Evolutionary conservation across 35 echinoderm and acorn worm species (phyloP).

Genomic region (Nesometra sesokonis): DNA sequence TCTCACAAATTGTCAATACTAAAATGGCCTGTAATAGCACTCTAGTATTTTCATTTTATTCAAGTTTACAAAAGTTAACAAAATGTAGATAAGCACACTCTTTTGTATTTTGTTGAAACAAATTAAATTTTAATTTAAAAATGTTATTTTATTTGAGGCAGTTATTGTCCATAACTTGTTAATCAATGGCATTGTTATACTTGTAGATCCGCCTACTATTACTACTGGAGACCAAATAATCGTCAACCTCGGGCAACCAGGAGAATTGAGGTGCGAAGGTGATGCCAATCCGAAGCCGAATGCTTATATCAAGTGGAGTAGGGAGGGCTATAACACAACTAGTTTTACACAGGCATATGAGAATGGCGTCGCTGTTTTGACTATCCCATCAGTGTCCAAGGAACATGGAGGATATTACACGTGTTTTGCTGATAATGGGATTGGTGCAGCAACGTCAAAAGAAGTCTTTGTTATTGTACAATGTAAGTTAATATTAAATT

Average conservation of each 20-base stretch:
- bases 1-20: too few species aligned
- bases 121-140: too few species aligned
- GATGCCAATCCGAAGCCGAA: conserved; percentile 82
- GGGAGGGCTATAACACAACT: conserved; percentile 66
- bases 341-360: conserved; percentile 26
- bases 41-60: too few species aligned
- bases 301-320: conserved; percentile 55
- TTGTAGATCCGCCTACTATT: conserved; percentile 37
- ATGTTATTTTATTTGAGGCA: too few species aligned
- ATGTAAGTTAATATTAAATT: conserved; percentile 45
- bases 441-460: conserved; percentile 50
- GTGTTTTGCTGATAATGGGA: conserved; percentile 79
- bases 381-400: conserved; percentile 41
- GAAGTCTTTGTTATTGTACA: conserved; percentile 82
- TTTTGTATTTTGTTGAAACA: too few species aligned
- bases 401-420: conserved; percentile 62
- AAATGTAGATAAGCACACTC: too few species aligned
- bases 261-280: conserved; percentile 42
- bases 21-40: too few species aligned
- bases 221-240: conserved; percentile 41
- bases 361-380: conserved; percentile 31
- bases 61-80: too few species aligned
- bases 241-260: conserved; percentile 36
- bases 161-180: too few species aligned
- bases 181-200: background rate